Evolutionary conservation across 1,140 invertebrate species (phyloP), one percentile per base, ranked within the genome.

Genomic region (Lordiphosa collinella): DNA sequence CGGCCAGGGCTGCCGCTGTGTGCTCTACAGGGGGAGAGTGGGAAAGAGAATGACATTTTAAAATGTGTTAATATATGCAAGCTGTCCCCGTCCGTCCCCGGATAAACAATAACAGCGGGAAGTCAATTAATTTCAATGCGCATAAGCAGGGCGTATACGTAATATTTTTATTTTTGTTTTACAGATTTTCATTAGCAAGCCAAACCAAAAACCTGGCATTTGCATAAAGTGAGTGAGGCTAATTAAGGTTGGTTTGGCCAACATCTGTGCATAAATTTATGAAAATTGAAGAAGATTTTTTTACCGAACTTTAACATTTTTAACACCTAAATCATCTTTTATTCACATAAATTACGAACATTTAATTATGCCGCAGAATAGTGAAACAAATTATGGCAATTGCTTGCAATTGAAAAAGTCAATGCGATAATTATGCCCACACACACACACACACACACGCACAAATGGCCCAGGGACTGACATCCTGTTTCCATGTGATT

Each of bases 101-200:
- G 56, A 73, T 59, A 84, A 84, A 78, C 73, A 84, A 84, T 79
- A 85, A 78, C 78, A 84, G 78, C 78, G 50, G 78, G 78, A 85
- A 85, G 79, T 84, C 78, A 84, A 84, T 84, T 84, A 84, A 84
- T 84, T 84, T 84, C 67, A 69, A 78, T 84, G 71, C 78, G 76
- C 82, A n/a, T n/a, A n/a, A n/a, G n/a, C n/a, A n/a, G n/a, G n/a
- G n/a, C n/a, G n/a, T n/a, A 76, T 80, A 82, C 76, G 71, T 71
- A 76, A 82, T 82, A 76, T 79, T 62, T 57, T 54, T 74, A 52
- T 54, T 5, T 82, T 68, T 79, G 57, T 57, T 57, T 74, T 59
- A 67, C 46, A 18, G 44, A 67, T 60, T 82, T 66, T 60, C 57
- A 74, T 75, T 76, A 74, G 59, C 50, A 29, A 13, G 43, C 29